These are phyloP conservation scores for Melanotaenia boesemani DNA, from an alignment of 2,797 vertebrate species.

Conservation along the genomic window DNA sequence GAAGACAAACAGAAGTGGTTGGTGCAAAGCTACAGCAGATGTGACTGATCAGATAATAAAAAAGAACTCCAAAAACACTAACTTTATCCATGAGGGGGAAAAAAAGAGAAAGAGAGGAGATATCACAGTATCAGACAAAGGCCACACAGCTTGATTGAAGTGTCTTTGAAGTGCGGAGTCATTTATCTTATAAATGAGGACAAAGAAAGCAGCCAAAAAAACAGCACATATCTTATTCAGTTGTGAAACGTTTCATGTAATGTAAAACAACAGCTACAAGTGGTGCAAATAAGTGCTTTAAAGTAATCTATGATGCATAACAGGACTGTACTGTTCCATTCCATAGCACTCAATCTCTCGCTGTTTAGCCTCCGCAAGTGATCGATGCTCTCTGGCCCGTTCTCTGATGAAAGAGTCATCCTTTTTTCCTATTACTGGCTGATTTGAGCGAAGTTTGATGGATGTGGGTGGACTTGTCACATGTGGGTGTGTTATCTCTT, in stretches of 20 bases:
- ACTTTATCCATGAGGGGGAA: slow-evolving; percentile 24
- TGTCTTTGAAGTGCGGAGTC: slow-evolving; percentile 28
- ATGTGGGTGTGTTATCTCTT: slow-evolving; percentile 83
- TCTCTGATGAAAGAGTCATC: slow-evolving; percentile 73
- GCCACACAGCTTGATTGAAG: slow-evolving; percentile 32
- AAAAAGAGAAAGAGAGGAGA: slow-evolving; percentile 16
- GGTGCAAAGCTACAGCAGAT: slow-evolving; percentile 35
- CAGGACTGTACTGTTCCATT: slow-evolving; percentile 37
- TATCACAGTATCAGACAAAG: slow-evolving; percentile 23
- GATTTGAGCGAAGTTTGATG: slow-evolving; percentile 80
- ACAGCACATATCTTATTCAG: slow-evolving; percentile 25
- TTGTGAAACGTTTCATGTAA: slow-evolving; percentile 17
- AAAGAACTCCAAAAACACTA: slow-evolving; percentile 47
- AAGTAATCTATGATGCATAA: slow-evolving; percentile 50
- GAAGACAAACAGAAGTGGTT: slow-evolving; percentile 31
- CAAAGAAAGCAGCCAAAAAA: slow-evolving; percentile 26
- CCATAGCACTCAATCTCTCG: slow-evolving; percentile 27
- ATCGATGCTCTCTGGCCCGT: slow-evolving; percentile 72
- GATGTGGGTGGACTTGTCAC: slow-evolving; percentile 84
- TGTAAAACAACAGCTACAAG: slow-evolving; percentile 52
- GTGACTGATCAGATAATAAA: slow-evolving; percentile 46
- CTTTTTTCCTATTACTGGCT: slow-evolving; percentile 67
- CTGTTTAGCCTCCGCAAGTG: slow-evolving; percentile 60
- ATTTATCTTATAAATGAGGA: slow-evolving; percentile 43
- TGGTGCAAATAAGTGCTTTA: slow-evolving; percentile 36